Base-by-base conservation (phyloP, 2,113 vertebrate species). In the Onychorhynchus coronatus region DNA sequence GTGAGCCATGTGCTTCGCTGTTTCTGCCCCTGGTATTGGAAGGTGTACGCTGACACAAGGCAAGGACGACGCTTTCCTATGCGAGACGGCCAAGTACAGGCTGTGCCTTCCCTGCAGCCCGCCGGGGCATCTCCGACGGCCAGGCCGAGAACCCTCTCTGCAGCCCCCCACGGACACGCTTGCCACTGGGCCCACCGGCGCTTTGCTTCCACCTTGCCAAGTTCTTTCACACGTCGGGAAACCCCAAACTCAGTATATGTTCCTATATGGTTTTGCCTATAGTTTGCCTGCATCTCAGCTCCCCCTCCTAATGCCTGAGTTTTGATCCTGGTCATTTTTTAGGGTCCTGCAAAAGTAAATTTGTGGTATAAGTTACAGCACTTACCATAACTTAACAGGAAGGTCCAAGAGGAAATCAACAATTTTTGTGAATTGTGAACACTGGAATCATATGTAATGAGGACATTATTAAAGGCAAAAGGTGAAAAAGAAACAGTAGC, bases 21-120 rank as follows among this genome's bases (percentile, higher is more conserved):
- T 49, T 39, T 7, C 12, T 22, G 24, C 1, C 22, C 49, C 17
- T 53, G 0, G 0, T 2, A 9, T 1, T 1, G 39, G 5, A 14
- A 50, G 41, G 35, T 11, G 39, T 16, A 1, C 12, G 42, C 53
- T n/a, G 13, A 11, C 15, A 5, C 53, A 9, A 1, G 6, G 23
- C 62, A 24, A 28, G 31, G 30, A 28, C 7, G 11, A 8, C 30
- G n/a, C 23, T 67, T 20, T 21, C 9, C 50, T 1, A 0, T 0
- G 31, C 1, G 23, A 14, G 31, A 31, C 8, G 9, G 41, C 21
- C 11, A 6, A 9, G 28, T 11, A 4, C 4, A 12, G 12, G 23
- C 63, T 6, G 22, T 42, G 37, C 41, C 37, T 11, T 7, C 35
- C 11, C 50, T 7, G 25, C 73, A 9, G 33, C 24, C 15, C 12